Base-by-base conservation (phyloP, 37 sponge, comb jelly and placozoan genomes). In the Theonella swinhoei region DNA sequence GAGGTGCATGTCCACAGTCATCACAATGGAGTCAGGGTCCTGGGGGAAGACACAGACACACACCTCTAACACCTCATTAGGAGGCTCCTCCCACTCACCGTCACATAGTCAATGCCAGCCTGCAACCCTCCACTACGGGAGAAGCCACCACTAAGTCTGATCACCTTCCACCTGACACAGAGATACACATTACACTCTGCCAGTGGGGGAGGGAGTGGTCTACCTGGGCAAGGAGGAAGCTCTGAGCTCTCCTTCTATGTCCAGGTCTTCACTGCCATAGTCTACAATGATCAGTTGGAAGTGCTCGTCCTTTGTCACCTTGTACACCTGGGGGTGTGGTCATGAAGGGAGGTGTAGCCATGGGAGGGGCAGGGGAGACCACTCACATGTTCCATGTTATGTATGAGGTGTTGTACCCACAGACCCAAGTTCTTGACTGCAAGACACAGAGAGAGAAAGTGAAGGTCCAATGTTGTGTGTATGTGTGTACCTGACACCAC, bases 1-100 rank as follows among this genome's bases (percentile, higher is more conserved):
- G 66, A 91, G 75, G 78, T 91, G 91, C 75, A 91, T 81, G 64
- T 91, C 91, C 35, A 91, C 79, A 29, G 88, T 91, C 88, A 91
- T 86, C 64, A 91, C 83, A 64, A 91, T 91, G 35, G 81, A 74
- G 63, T 91, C 54, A 54, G 79, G 79, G 75, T 89, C 72, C 89
- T 89, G 79, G 3, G 35, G 25, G 0, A 75, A 22, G 43, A 31
- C n/a, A n/a, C n/a, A n/a, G 35, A 26, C 3, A 43, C 5, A 43
- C 19, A 9, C 7, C 9, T 67, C 3, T 17, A 8, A 36, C 0
- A 25, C 24, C 23, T 71, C 37, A 66, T n/a, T 35, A 36, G 35
- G 33, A 35, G 72, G 31, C 37, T n/a, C 39, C 72, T 71, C 31
- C 4, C 11, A 42, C 86, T 87, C 26, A 91, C 92, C 62, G 67